Base-by-base conservation (phyloP, 1,140 invertebrate genomes). In the Chironomus tepperi region DNA sequence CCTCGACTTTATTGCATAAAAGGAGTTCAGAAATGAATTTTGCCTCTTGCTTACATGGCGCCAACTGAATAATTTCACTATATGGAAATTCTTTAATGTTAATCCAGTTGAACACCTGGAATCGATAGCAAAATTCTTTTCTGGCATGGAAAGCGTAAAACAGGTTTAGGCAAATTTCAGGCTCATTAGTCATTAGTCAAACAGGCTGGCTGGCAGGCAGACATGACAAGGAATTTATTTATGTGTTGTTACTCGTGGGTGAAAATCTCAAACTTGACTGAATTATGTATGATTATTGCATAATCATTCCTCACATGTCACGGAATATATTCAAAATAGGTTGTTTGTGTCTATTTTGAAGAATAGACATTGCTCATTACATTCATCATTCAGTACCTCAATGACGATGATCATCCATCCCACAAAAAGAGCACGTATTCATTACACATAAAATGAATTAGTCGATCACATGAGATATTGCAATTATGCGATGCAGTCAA, bases 111-210 rank as follows among this genome's bases (percentile, higher is more conserved):
- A 70, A 70, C 65, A 19, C 19, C 65, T 70, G 65, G 16, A 7
- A 21, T 21, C n/a, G 1, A 70, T 6, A 7, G 16, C 18, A 21
- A 16, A 70, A 18, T 70, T 70, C 16, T 70, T 57, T 9, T 18
- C 16, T 21, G 65, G 65, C 10, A 19, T 70, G 65, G 19, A 70
- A 70, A 21, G 16, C 7, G 65, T 19, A 70, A 70, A 70, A 70
- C 65, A 70, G 65, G 65, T 70, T 70, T 19, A 70, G 47, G 65
- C 65, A 70, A 70, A 70, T 70, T 70, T 70, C 65, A 70, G 65
- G 65, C 65, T 21, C 65, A 70, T 70, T 19, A 70, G 65, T 70
- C 65, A 70, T 70, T 70, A 70, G 19, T 18, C 7, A 8, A 5
- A 70, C 2, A 18, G 9, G n/a, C 7, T 0, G n/a, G 3, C n/a